phyloP scores from a whole-genome alignment of 1,140 invertebrate genomes.

The Drosophila arawakana region DNA sequence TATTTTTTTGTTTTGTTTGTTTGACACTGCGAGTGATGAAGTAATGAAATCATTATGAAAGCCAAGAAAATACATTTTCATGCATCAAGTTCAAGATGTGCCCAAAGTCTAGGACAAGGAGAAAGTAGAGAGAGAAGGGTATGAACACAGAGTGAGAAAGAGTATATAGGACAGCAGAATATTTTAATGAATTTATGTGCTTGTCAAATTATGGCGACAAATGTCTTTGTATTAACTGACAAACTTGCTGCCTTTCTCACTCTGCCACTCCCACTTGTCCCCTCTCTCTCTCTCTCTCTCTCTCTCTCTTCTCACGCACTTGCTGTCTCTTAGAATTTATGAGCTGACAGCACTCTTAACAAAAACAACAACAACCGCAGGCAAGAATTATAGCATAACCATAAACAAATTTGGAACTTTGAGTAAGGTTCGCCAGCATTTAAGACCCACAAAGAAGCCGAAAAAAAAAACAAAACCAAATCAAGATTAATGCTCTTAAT shows the following conservation, averaged over 20 bases:
- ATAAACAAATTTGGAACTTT: slow-evolving; percentile 41
- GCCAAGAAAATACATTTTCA: slow-evolving; percentile 50
- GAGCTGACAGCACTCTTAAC: slow-evolving; percentile 23
- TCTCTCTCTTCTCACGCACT: not conserved
- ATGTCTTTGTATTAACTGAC: slow-evolving; percentile 28
- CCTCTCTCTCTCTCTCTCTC: not conserved
- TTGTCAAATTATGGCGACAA: slow-evolving; percentile 34
- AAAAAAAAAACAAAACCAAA: not conserved
- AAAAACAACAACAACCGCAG: slow-evolving; percentile 11
- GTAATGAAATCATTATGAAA: slow-evolving; percentile 71
- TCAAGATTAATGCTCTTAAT: slow-evolving; percentile 26
- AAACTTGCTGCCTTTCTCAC: slow-evolving; percentile 7
- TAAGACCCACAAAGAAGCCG: not conserved
- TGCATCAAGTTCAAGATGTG: slow-evolving; percentile 68
- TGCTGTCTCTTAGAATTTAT: slow-evolving; percentile 31
- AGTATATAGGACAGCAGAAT: slow-evolving; percentile 5
- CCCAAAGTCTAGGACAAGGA: slow-evolving; percentile 16
- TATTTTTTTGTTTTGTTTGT: slow-evolving; percentile 35
- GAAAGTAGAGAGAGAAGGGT: not conserved
- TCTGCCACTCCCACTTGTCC: not conserved
- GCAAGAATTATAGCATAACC: slow-evolving; percentile 11
- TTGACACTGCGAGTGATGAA: slow-evolving; percentile 59
- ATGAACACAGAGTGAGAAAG: not conserved
- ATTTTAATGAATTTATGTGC: slow-evolving; percentile 58
- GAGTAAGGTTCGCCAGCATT: slow-evolving; percentile 23